These are phyloP conservation scores for Stegodyphus dumicola DNA, from an alignment of 1,140 invertebrate genomes.

Conservation along the genomic window DNA sequence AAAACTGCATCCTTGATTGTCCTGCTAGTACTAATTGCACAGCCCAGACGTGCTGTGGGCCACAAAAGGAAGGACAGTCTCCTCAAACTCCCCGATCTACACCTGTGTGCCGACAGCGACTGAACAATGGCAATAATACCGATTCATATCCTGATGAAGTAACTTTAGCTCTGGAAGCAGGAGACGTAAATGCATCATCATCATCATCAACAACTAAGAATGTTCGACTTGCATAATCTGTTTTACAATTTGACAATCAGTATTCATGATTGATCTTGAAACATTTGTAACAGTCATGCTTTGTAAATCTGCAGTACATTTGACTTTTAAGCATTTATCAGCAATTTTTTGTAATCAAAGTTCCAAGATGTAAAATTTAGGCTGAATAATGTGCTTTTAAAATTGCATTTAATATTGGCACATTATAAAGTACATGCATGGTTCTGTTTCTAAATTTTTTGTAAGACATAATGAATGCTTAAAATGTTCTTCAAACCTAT, in stretches of 20 bases:
- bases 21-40: slow-evolving; percentile 61
- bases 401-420: too few relatives aligned
- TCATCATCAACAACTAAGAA: slow-evolving; percentile 1
- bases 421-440: too few relatives aligned
- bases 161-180: slow-evolving; percentile 33
- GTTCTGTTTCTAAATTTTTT: too few relatives aligned
- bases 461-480: too few relatives aligned
- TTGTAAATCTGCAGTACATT: too few relatives aligned
- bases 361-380: too few relatives aligned
- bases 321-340: too few relatives aligned
- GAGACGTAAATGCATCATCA: slow-evolving; percentile 14
- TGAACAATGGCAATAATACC: slow-evolving; percentile 33
- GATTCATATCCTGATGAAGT: slow-evolving; percentile 40
- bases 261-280: not conserved
- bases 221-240: slow-evolving; percentile 7
- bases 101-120: slow-evolving; percentile 50
- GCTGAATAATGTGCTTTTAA: too few relatives aligned
- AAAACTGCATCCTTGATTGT: slow-evolving; percentile 62
- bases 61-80: slow-evolving; percentile 58
- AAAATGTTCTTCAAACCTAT: too few relatives aligned
- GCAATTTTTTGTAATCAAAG: too few relatives aligned
- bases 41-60: slow-evolving; percentile 63
- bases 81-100: slow-evolving; percentile 48
- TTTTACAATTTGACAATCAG: slow-evolving; percentile 1
- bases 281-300: not conserved